A percentile compares a stretch with the other conserved stretches of the same genome.
phyloP scores from a whole-genome alignment of 2,113 vertebrate genomes.

The Amazona guildingii region DNA sequence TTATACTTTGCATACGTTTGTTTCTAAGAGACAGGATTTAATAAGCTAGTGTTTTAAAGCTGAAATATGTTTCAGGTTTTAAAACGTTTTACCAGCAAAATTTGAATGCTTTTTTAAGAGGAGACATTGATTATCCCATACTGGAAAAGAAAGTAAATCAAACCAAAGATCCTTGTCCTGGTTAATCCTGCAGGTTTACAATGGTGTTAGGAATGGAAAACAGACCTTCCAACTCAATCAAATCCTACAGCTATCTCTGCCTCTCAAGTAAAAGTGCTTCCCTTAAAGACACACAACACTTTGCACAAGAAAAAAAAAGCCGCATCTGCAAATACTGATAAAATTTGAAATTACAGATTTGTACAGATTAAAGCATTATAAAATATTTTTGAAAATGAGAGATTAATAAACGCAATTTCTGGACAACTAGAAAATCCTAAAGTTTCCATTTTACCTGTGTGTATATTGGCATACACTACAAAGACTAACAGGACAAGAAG shows the following conservation, averaged over 20 bases:
- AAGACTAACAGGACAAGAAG: background rate
- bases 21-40: background rate
- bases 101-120: background rate
- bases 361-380: background rate
- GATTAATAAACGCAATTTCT: background rate
- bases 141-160: background rate
- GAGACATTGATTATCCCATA: background rate
- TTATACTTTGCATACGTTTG: background rate
- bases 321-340: too few relatives aligned
- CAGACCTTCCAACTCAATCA: background rate
- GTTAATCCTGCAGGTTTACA: background rate
- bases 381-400: background rate
- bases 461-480: fast-evolving
- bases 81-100: background rate
- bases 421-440: background rate
- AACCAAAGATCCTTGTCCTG: background rate
- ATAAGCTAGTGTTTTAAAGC: background rate
- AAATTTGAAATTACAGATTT: background rate
- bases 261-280: background rate
- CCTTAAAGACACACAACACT: background rate
- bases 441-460: background rate
- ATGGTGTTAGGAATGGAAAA: background rate
- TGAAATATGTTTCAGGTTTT: background rate
- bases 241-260: background rate
- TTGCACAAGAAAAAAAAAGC: background rate